These are phyloP conservation scores for Cranoglanis bouderius DNA, from an alignment of 2,113 vertebrate genomes.

Conservation along the genomic window DNA sequence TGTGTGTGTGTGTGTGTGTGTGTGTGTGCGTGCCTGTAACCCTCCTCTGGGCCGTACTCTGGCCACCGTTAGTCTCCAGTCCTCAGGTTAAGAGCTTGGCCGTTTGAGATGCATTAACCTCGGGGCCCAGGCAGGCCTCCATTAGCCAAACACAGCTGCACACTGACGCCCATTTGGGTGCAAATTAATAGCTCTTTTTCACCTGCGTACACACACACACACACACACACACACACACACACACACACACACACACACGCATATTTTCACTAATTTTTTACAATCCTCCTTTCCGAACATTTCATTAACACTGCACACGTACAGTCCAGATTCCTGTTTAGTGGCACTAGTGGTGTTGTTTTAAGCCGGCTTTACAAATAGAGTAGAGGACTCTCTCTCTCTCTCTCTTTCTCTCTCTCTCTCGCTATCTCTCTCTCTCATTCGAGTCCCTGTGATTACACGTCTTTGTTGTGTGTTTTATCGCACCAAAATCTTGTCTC, in stretches of 20 bases:
- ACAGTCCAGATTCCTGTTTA: not conserved
- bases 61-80: conserved; percentile 18
- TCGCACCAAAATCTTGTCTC: conserved; percentile 64
- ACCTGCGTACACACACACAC: conserved; percentile 1
- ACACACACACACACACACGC: not conserved
- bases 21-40: not conserved
- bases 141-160: conserved; percentile 45
- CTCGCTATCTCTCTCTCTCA: conserved; percentile 3
- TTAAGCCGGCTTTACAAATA: conserved; percentile 4
- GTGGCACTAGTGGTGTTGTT: not conserved
- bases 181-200: conserved; percentile 76
- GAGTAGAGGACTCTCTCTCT: not conserved
- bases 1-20: not conserved
- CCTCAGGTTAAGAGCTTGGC: conserved; percentile 49
- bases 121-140: conserved; percentile 17
- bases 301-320: not conserved
- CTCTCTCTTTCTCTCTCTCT: not conserved
- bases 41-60: conserved; percentile 10
- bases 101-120: conserved; percentile 54
- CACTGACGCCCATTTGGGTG: conserved; percentile 67
- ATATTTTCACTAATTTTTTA: not conserved
- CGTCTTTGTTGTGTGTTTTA: conserved; percentile 55
- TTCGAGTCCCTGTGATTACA: conserved; percentile 43
- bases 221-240: not conserved
- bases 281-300: not conserved